These are phyloP conservation scores for Tauraco hartlaubi DNA, from an alignment of 2,797 vertebrate species.

Conservation along the genomic window DNA sequence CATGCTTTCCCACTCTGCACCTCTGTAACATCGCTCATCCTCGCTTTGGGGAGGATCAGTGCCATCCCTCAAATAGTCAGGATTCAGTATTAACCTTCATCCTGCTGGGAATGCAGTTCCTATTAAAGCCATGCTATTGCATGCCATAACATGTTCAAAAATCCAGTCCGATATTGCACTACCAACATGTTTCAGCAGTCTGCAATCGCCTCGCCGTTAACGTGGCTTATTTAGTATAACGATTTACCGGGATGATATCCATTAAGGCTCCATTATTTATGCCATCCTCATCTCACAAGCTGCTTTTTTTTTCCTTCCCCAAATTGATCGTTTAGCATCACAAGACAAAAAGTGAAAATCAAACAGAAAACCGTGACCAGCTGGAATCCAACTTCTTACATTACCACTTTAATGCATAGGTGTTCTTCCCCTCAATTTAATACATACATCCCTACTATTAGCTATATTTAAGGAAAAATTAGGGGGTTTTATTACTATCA, in stretches of 20 bases:
- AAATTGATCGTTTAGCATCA: background rate
- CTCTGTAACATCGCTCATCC: background rate
- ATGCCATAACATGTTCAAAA: background rate
- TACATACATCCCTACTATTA: background rate
- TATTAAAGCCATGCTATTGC: background rate
- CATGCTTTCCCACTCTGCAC: background rate
- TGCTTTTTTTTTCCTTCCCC: background rate
- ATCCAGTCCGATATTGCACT: background rate
- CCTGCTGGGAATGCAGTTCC: background rate
- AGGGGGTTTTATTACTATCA: background rate
- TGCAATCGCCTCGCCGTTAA: background rate
- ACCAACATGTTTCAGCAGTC: background rate
- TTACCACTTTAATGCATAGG: rapidly evolving
- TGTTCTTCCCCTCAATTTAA: background rate
- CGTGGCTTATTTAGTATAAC: background rate
- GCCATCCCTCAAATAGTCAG: background rate
- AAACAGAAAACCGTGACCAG: background rate
- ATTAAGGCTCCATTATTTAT: background rate
- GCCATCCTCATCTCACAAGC: background rate
- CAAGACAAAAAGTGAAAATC: background rate
- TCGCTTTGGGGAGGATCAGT: background rate
- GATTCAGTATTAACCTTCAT: background rate
- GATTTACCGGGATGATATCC: background rate
- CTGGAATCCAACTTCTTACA: background rate
- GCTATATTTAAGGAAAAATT: background rate